Evolutionary conservation across 2,797 vertebrate genomes (phyloP).

Genomic region (Hoplostethus atlanticus): DNA sequence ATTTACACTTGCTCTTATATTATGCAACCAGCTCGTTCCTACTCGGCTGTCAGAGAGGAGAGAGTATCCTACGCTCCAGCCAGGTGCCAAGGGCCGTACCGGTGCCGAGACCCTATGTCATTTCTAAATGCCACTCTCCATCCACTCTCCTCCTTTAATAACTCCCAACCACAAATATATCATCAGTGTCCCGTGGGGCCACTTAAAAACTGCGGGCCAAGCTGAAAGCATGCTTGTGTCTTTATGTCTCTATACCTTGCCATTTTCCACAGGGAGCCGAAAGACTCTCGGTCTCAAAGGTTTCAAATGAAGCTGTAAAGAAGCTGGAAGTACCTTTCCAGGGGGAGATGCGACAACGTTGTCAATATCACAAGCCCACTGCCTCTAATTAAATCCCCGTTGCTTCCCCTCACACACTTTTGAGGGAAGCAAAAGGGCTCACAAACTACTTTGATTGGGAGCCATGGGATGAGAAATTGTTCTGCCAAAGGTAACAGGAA

Average conservation of each 20-base stretch:
- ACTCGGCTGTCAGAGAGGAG: conserved; percentile 47
- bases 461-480: conserved; percentile 72
- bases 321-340: conserved; percentile 44
- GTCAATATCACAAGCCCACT: conserved; percentile 63
- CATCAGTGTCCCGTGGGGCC: conserved; percentile 58
- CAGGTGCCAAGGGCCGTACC: conserved; percentile 59
- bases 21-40: conserved; percentile 48
- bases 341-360: conserved; percentile 41
- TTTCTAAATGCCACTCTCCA: conserved; percentile 69
- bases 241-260: conserved; percentile 44
- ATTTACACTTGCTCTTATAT: conserved; percentile 61
- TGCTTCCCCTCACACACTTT: conserved; percentile 47
- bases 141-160: conserved; percentile 68
- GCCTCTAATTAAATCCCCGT: conserved; percentile 70
- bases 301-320: conserved; percentile 52
- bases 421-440: conserved; percentile 45
- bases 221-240: conserved; percentile 55
- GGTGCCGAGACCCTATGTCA: conserved; percentile 63
- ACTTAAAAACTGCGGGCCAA: conserved; percentile 67
- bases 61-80: conserved; percentile 39
- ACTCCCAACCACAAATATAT: conserved; percentile 54
- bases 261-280: conserved; percentile 39
- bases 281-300: conserved; percentile 41
- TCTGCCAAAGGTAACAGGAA: conserved; percentile 71
- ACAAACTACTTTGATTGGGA: conserved; percentile 70